Percentiles rank a stretch among this genome's conserved stretches.
Conservation (phyloP, 2,113 vertebrate species). For the Myotis brandtii region DNA sequence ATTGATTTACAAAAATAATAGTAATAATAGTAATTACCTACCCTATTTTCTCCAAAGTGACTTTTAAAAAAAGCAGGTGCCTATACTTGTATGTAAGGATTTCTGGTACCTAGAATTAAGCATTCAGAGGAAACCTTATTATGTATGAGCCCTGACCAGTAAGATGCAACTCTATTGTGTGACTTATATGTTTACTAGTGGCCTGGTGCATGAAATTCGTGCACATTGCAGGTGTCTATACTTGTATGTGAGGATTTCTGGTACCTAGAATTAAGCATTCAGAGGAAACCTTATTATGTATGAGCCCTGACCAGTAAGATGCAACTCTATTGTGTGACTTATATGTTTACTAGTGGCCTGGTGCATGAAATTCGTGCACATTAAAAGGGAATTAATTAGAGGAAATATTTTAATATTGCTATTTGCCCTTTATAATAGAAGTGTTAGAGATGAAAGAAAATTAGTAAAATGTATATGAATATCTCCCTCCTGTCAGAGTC, state of each 20-base stretch:
- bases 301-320: background rate
- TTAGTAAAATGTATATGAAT: too few species aligned
- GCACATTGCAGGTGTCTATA: background rate
- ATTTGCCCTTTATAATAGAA: too few species aligned
- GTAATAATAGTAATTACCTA: background rate
- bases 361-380: too few species aligned
- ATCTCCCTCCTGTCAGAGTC: too few species aligned
- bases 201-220: too few species aligned
- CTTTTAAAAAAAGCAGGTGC: background rate
- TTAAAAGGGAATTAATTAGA: too few species aligned
- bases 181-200: background rate
- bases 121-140: background rate
- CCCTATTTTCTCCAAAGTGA: background rate
- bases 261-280: background rate
- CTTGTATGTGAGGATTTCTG: background rate
- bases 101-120: background rate
- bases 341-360: background rate
- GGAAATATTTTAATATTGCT: too few species aligned
- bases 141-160: background rate
- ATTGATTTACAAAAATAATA: background rate
- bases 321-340: background rate
- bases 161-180: background rate
- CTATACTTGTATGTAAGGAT: background rate
- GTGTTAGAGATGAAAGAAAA: too few species aligned
- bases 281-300: background rate